Percentiles rank a stretch among this genome's conserved stretches.
Evolutionary conservation across 2,888 invertebrate genomes (phyloP).

Genomic region (Dexiosoma caninum): DNA sequence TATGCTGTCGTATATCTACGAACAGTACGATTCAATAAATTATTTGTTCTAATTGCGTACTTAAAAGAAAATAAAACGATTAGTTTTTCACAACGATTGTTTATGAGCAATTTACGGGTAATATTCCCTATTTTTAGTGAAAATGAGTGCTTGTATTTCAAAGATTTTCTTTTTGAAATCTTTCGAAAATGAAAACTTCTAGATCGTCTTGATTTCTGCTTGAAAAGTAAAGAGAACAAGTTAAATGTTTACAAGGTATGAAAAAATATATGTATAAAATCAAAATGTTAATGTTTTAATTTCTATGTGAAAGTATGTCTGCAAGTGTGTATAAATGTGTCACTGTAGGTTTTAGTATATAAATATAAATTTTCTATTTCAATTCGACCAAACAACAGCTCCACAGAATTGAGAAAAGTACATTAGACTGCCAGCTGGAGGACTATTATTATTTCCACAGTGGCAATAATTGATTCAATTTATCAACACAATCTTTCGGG

Average conservation of each 20-base stretch:
- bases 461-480: too few species aligned
- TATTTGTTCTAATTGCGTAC: background rate
- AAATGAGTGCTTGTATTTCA: background rate
- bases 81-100: conserved; percentile 9
- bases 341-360: too few species aligned
- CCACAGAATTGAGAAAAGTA: too few species aligned
- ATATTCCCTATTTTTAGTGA: conserved; percentile 20
- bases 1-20: too few species aligned
- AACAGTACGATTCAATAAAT: background rate
- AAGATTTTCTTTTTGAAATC: background rate
- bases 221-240: conserved; percentile 57
- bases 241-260: conserved; percentile 75
- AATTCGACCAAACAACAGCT: too few species aligned
- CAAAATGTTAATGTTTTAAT: conserved; percentile 10
- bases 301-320: background rate
- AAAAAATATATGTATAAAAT: conserved; percentile 68
- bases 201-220: conserved; percentile 30
- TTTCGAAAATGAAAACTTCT: conserved; percentile 13
- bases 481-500: too few species aligned
- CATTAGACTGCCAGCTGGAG: too few species aligned
- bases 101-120: conserved; percentile 30
- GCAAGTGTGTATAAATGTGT: too few species aligned
- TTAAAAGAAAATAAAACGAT: background rate
- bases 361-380: too few species aligned
- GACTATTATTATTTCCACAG: too few species aligned